These are phyloP conservation scores for Plodia interpunctella DNA, from an alignment of 1,140 invertebrate species.

Conservation along the genomic window DNA sequence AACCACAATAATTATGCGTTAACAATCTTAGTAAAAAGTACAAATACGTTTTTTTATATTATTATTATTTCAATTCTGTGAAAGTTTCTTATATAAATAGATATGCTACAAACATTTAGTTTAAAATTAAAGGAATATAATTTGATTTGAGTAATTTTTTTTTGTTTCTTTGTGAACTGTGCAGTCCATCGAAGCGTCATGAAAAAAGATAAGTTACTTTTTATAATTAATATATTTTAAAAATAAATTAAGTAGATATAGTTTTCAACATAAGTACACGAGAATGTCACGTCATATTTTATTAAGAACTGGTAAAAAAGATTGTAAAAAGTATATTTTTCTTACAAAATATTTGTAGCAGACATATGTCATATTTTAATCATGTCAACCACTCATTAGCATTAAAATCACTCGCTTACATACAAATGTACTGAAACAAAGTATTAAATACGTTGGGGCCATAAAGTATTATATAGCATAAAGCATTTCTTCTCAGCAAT, in stretches of 20 bases:
- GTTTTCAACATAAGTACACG: not conserved
- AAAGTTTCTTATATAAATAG: conserved; percentile 20
- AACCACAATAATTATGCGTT: conserved; percentile 53
- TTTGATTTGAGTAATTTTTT: no score
- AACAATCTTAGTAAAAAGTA: conserved; percentile 42
- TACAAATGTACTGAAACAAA: not conserved
- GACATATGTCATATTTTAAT: conserved; percentile 7
- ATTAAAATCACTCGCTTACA: conserved; percentile 2
- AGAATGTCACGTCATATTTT: not conserved
- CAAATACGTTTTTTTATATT: conserved; percentile 33
- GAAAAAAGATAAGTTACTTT: no score
- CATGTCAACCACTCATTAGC: not conserved
- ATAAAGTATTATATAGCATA: no score
- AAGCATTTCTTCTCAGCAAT: no score
- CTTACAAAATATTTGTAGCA: conserved; percentile 16
- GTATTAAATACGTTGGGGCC: not conserved
- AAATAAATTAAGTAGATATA: no score
- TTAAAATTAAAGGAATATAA: not conserved
- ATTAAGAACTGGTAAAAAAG: not conserved
- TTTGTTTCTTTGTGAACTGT: no score
- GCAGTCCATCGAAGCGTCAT: no score
- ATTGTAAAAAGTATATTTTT: not conserved
- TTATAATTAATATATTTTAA: no score
- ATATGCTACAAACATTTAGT: conserved; percentile 30
- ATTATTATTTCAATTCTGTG: conserved; percentile 16